Conservation (phyloP, 2,888 invertebrate species). For the Byasa hedistus region DNA sequence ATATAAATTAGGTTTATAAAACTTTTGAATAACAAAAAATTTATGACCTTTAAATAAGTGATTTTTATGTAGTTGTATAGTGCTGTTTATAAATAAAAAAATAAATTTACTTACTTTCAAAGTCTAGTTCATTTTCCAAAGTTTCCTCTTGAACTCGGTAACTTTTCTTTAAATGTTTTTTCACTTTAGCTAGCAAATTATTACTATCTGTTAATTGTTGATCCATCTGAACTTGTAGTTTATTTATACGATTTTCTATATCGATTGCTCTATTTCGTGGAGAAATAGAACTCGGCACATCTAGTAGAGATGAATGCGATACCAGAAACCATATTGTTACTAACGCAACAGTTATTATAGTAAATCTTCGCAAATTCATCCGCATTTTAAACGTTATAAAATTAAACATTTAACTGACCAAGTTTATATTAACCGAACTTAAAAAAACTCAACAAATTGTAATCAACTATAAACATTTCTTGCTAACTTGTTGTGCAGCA, state of each 20-base stretch:
- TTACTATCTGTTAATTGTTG: slow-evolving; percentile 55
- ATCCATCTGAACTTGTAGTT: slow-evolving; percentile 50
- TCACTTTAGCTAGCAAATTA: slow-evolving; percentile 51
- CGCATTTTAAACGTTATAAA: slow-evolving; percentile 55
- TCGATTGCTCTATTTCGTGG: slow-evolving; percentile 38
- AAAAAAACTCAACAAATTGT: slow-evolving; percentile 31
- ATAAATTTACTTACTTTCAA: slow-evolving; percentile 39
- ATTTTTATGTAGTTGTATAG: background rate
- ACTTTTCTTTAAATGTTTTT: slow-evolving; percentile 45
- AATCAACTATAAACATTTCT: slow-evolving; percentile 40
- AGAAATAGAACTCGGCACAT: slow-evolving; percentile 42
- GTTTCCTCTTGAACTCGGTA: slow-evolving; percentile 32
- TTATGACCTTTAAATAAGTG: too few species aligned
- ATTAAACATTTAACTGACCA: slow-evolving; percentile 31
- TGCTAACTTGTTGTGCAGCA: slow-evolving; percentile 19
- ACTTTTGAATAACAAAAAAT: too few species aligned
- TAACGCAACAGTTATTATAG: slow-evolving; percentile 44
- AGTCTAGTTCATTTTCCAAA: slow-evolving; percentile 33
- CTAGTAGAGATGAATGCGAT: slow-evolving; percentile 53
- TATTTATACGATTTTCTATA: slow-evolving; percentile 51
- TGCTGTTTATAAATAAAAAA: background rate
- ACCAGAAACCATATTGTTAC: slow-evolving; percentile 57
- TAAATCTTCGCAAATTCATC: slow-evolving; percentile 58
- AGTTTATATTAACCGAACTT: slow-evolving; percentile 36
- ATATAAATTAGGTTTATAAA: too few species aligned